phyloP scores from a whole-genome alignment of 64 coral and sea anemone genomes.

The Porites australiensis region DNA sequence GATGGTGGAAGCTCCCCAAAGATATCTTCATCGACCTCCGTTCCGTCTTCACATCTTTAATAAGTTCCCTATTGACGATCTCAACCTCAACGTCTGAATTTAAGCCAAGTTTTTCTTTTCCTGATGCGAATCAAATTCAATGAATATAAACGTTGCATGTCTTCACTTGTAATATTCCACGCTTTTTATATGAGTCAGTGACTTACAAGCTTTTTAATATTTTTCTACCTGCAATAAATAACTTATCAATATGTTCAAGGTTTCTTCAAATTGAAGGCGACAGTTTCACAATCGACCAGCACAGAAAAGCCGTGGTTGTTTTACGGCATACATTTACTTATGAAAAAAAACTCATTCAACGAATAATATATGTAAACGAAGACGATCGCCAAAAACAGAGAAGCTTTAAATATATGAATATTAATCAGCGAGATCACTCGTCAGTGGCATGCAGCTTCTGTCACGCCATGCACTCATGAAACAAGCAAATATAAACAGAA shows the following conservation, averaged over 20 bases:
- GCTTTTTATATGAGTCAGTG: neutral
- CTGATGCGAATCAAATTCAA: too few species aligned
- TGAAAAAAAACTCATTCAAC: neutral
- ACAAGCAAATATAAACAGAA: too few species aligned
- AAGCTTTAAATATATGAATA: neutral
- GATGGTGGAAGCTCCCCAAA: too few species aligned
- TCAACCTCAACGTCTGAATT: too few species aligned
- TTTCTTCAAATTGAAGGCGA: conserved; percentile 11
- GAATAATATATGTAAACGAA: neutral
- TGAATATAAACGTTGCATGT: too few species aligned
- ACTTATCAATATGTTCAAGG: neutral
- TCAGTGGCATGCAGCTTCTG: neutral
- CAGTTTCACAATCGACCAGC: neutral
- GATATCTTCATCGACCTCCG: too few species aligned
- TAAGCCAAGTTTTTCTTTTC: too few species aligned
- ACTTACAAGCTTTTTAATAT: conserved; percentile 1
- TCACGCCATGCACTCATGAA: conserved; percentile 3
- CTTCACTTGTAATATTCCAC: neutral
- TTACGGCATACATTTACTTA: conserved; percentile 1
- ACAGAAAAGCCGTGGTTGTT: neutral
- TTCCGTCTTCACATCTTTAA: too few species aligned
- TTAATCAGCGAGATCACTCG: neutral
- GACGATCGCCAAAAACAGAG: neutral
- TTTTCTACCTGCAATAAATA: neutral
- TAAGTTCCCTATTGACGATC: too few species aligned